Conservation (phyloP, 1,140 invertebrate species). For the Probaryconus sp. region DNA sequence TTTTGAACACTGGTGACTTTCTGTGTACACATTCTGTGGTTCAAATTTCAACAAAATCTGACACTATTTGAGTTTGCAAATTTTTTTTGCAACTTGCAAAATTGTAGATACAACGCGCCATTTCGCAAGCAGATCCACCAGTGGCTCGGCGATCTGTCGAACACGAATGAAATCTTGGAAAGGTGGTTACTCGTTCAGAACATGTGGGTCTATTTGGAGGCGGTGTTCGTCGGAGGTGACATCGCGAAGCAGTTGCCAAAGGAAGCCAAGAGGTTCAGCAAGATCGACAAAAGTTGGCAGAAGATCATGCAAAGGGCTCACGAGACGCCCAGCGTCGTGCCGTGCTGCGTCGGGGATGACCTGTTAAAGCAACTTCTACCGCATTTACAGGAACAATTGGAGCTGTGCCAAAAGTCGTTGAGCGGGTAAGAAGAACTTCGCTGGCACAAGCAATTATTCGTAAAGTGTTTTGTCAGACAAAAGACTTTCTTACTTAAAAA, state of each 20-base stretch:
- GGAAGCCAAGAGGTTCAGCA: constrained; percentile 95
- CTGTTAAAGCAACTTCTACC: constrained; percentile 93
- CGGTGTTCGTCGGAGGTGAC: constrained; percentile 98
- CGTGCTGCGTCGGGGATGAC: constrained; percentile 97
- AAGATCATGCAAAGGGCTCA: constrained; percentile 97
- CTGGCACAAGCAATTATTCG: constrained; percentile 13
- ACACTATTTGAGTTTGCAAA: too few relatives aligned
- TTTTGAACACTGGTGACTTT: too few relatives aligned
- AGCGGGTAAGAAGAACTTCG: constrained; percentile 83
- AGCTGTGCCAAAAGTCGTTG: constrained; percentile 97
- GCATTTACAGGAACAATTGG: constrained; percentile 97
- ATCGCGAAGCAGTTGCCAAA: constrained; percentile 98
- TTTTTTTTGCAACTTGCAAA: background rate
- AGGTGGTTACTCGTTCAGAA: constrained; percentile 98
- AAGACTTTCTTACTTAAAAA: too few relatives aligned
- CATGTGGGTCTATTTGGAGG: constrained; percentile 99
- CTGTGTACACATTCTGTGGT: too few relatives aligned
- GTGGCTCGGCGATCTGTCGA: constrained; percentile 96
- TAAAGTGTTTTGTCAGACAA: too few relatives aligned
- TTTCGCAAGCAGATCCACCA: constrained; percentile 97
- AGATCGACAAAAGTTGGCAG: constrained; percentile 99
- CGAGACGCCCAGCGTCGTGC: constrained; percentile 95
- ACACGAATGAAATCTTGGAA: constrained; percentile 97
- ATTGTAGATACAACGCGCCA: constrained; percentile 95
- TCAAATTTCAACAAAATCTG: too few relatives aligned